Percentiles rank a stretch among this genome's conserved stretches.
These are phyloP conservation scores for Echinometra lucunter DNA, from an alignment of 53 echinoderm and acorn worm genomes.

Conservation along the genomic window DNA sequence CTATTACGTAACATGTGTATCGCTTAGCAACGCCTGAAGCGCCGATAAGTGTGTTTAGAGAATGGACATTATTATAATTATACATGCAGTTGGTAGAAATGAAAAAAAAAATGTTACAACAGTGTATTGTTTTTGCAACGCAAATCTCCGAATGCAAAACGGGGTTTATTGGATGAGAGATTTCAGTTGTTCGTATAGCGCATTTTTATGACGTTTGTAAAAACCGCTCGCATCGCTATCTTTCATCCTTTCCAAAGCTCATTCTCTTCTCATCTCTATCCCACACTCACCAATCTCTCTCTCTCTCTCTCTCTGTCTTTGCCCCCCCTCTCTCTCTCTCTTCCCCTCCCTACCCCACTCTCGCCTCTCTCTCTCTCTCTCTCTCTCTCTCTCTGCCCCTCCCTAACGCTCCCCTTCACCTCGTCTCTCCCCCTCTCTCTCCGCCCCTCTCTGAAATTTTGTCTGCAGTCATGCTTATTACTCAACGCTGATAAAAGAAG, in stretches of 20 bases:
- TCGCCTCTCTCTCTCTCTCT: neutral
- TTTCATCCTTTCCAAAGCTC: neutral
- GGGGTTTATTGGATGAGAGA: too few relatives aligned
- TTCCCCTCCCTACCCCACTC: neutral
- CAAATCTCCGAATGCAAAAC: too few relatives aligned
- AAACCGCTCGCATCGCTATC: too few relatives aligned
- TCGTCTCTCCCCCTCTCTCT: neutral
- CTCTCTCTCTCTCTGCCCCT: neutral
- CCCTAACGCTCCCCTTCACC: neutral
- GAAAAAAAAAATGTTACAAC: too few relatives aligned
- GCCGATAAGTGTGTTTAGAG: too few relatives aligned
- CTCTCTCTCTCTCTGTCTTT: neutral
- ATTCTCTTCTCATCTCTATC: too few relatives aligned
- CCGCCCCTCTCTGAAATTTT: neutral
- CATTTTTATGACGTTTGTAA: too few relatives aligned
- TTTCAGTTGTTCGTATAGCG: too few relatives aligned
- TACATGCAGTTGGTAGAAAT: too few relatives aligned
- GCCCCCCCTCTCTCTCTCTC: neutral
- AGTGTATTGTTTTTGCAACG: neutral
- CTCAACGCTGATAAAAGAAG: too few relatives aligned
- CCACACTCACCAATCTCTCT: neutral
- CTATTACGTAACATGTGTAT: neutral
- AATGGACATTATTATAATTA: too few relatives aligned
- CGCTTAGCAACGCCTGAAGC: neutral
- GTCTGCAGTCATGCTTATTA: too few relatives aligned